Conservation (phyloP, 2,797 vertebrate species). For the Ara ararauna region DNA sequence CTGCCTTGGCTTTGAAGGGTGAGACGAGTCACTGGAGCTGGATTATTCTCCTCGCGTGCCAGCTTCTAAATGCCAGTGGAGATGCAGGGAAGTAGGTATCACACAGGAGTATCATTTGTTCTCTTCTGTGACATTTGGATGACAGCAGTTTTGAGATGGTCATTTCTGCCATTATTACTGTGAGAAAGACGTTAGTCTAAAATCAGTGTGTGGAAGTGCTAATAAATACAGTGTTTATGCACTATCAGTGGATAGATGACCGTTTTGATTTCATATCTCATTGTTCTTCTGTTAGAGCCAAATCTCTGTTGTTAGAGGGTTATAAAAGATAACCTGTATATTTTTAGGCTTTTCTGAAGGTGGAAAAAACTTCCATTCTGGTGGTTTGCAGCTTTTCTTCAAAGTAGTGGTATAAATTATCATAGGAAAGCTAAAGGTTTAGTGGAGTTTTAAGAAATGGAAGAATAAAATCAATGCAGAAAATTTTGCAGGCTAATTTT, state of each 20-base stretch:
- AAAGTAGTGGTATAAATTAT: not conserved
- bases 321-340: not conserved
- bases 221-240: conserved; percentile 39
- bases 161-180: not conserved
- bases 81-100: not conserved
- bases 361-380: not conserved
- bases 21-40: not conserved
- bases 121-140: conserved; percentile 40
- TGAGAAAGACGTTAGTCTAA: conserved; percentile 29
- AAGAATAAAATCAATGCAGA: not conserved
- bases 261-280: conserved; percentile 15
- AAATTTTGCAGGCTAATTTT: not conserved
- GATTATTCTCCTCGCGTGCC: not conserved
- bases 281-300: conserved; percentile 16
- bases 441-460: not conserved
- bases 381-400: not conserved
- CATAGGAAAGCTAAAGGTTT: not conserved
- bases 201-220: conserved; percentile 5
- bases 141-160: conserved; percentile 9
- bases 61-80: not conserved
- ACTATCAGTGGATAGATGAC: not conserved
- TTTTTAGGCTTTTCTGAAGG: not conserved
- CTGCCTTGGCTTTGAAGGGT: not conserved
- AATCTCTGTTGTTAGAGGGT: not conserved
- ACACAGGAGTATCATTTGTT: not conserved